A percentile compares a stretch with the other conserved stretches of the same genome.
These are phyloP conservation scores for Palloptera scutellata DNA, from an alignment of 2,888 invertebrate species.

Conservation along the genomic window DNA sequence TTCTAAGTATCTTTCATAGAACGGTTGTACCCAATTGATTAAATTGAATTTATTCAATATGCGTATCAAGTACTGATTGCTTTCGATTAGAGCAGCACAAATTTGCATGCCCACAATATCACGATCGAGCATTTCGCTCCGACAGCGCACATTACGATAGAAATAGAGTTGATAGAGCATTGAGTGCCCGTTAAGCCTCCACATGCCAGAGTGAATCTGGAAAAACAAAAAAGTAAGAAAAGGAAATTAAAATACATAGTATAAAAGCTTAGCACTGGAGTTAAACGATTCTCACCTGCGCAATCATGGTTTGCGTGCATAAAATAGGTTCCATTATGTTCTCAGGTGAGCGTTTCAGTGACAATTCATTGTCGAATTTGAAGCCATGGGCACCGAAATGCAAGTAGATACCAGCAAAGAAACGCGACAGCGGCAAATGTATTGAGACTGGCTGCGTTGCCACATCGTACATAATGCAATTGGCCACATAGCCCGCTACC, in stretches of 20 bases:
- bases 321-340: conserved; percentile 93
- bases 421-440: conserved; percentile 90
- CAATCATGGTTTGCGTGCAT: conserved; percentile 85
- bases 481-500: conserved; percentile 77
- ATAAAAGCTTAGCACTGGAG: not conserved
- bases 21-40: conserved; percentile 75
- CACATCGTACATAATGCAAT: conserved; percentile 91
- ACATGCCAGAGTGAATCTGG: conserved; percentile 90
- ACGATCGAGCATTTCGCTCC: conserved; percentile 93
- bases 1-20: conserved; percentile 55
- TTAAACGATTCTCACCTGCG: conserved; percentile 67
- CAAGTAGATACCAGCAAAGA: conserved; percentile 88
- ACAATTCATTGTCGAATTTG: conserved; percentile 75
- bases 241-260: not conserved
- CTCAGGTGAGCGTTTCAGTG: conserved; percentile 73
- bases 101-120: conserved; percentile 90
- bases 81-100: conserved; percentile 84
- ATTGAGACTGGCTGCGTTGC: conserved; percentile 87
- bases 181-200: conserved; percentile 98
- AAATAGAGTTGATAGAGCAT: conserved; percentile 95
- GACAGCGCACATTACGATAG: conserved; percentile 94
- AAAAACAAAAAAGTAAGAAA: not conserved
- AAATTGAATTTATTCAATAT: conserved; percentile 91
- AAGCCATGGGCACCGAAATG: conserved; percentile 79
- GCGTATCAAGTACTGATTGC: conserved; percentile 92